Conservation (phyloP, 1,140 invertebrate species). For the Diabrotica undecimpunctata region DNA sequence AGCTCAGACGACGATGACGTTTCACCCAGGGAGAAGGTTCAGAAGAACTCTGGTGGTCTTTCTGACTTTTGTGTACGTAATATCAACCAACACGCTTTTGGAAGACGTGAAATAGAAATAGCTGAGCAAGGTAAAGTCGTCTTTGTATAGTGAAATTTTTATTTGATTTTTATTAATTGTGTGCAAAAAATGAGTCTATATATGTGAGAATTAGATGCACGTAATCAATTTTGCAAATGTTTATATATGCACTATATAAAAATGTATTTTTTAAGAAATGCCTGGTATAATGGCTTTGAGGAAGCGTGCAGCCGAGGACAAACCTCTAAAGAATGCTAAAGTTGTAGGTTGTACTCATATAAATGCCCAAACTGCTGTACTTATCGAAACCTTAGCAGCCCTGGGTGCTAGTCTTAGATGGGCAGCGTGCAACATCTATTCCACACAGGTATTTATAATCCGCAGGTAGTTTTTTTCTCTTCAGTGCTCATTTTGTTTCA, state of each 20-base stretch:
- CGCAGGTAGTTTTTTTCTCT: neutral
- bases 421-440: conserved; percentile 98
- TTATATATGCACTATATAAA: neutral
- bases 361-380: conserved; percentile 94
- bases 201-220: conserved; percentile 5
- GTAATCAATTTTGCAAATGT: neutral
- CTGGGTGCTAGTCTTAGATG: conserved; percentile 90
- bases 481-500: conserved; percentile 41
- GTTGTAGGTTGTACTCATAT: conserved; percentile 98
- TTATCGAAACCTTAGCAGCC: conserved; percentile 89
- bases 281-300: conserved; percentile 93
- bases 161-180: neutral
- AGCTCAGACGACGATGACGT: conserved; percentile 81
- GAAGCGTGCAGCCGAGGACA: conserved; percentile 86
- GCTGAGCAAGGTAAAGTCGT: conserved; percentile 79
- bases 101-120: conserved; percentile 94
- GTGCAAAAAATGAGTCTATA: neutral
- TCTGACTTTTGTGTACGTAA: conserved; percentile 89
- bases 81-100: conserved; percentile 88
- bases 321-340: conserved; percentile 91
- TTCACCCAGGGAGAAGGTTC: conserved; percentile 82
- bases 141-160: neutral
- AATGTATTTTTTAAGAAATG: conserved; percentile 84
- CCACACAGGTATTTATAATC: conserved; percentile 69
- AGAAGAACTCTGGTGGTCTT: conserved; percentile 75